These are phyloP conservation scores for Gastrophysa polygoni DNA, from an alignment of 2,888 invertebrate genomes.

Conservation along the genomic window DNA sequence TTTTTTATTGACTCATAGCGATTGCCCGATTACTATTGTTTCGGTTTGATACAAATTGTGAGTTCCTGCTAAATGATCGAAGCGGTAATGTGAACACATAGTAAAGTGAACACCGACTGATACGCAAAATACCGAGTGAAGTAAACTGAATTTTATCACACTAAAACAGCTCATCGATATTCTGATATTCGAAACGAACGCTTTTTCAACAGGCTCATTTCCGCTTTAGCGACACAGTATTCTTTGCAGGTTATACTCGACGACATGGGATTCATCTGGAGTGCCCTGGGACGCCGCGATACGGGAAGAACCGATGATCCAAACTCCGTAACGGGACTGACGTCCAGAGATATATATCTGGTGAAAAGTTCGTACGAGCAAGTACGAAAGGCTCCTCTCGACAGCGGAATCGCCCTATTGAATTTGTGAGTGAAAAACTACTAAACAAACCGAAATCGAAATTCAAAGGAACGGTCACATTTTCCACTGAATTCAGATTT, in stretches of 20 bases:
- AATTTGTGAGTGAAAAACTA: conserved; percentile 37
- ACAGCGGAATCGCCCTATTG: conserved; percentile 43
- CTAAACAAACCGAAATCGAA: no score
- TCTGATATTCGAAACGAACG: not conserved
- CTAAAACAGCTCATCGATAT: not conserved
- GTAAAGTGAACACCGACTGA: not conserved
- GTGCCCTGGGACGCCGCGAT: conserved; percentile 11
- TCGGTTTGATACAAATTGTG: not conserved
- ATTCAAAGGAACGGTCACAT: no score
- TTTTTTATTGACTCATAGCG: no score
- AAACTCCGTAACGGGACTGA: conserved; percentile 46
- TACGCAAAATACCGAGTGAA: not conserved
- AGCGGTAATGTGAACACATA: not conserved
- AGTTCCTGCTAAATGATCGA: no score
- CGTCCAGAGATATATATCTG: conserved; percentile 45
- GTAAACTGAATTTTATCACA: not conserved
- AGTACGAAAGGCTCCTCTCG: conserved; percentile 41
- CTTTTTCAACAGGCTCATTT: not conserved
- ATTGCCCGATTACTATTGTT: not conserved
- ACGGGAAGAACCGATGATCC: conserved; percentile 43
- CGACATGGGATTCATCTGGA: conserved; percentile 29
- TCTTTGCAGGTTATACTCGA: not conserved
- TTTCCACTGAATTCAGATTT: no score
- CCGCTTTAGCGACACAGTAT: not conserved
- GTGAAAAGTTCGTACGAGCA: conserved; percentile 43